Evolutionary conservation across 2,113 vertebrate genomes (phyloP), one percentile per base, ranked within the genome.

Genomic region (Onychostoma macrolepis): DNA sequence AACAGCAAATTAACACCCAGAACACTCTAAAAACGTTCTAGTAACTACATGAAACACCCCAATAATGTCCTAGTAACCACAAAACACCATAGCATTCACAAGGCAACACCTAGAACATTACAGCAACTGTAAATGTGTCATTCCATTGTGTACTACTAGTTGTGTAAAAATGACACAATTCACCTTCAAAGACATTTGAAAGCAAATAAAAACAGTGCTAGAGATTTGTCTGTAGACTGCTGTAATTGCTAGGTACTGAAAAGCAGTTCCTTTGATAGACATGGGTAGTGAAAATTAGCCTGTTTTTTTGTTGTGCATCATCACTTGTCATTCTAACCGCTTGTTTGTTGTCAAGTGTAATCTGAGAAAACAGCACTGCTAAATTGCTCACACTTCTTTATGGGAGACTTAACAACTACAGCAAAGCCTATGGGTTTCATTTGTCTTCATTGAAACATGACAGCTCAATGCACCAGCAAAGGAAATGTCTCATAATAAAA

Each of bases 311-410:
- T 21, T 36, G 4, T 33, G 61, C 43, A 53, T 63, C 38, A 67
- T 26, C 28, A 21, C 24, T 19, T 80, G 33, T 82, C 43, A 53
- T 24, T 61, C 11, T 76, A 6, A 87, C 10, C 84, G 89, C 88
- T 56, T 69, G 74, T 43, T 81, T 79, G 24, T 26, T 72, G 58
- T 19, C 26, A 1, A 15, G 82, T 96, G 95, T 91, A 80, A 80
- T 80, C 26, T 87, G 43, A 77, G 67, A 86, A 63, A 80, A 71
- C 33, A 79, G 78, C 83, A 36, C 12, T 38, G 48, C 41, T 85
- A 78, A 78, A 61, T 71, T 80, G 67, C 28, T 43, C 50, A 4
- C 69, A 65, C 58, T 80, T 48, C 79, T 72, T 53, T 21, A 33
- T 80, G 38, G 21, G 61, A 82, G 78, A 24, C 67, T 58, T 30